These are phyloP conservation scores for Coreoperca whiteheadi DNA, from an alignment of 2,113 vertebrate species.

Conservation along the genomic window DNA sequence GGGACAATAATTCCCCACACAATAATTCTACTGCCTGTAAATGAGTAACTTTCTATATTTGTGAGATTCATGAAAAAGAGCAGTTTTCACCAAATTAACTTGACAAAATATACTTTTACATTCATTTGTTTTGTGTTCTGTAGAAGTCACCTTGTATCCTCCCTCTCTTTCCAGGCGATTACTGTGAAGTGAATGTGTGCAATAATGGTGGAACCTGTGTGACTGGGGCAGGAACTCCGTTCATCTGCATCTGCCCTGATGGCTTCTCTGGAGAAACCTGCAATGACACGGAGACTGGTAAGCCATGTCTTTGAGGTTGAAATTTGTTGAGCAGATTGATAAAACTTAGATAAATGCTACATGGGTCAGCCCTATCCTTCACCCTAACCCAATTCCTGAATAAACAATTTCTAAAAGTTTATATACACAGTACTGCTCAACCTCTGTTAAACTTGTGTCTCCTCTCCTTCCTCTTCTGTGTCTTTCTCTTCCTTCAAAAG, in stretches of 20 bases:
- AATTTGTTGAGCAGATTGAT: not conserved
- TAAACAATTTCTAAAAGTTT: too few relatives aligned
- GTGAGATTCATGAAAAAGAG: not conserved
- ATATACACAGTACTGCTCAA: not conserved
- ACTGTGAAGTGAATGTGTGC: slow-evolving; percentile 89
- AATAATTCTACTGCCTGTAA: not conserved
- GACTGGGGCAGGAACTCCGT: slow-evolving; percentile 78
- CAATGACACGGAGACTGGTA: slow-evolving; percentile 92
- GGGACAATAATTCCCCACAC: not conserved
- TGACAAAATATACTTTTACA: too few relatives aligned
- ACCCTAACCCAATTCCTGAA: too few relatives aligned
- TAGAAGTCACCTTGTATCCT: not conserved
- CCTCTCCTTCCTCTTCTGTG: not conserved
- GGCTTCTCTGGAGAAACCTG: slow-evolving; percentile 91
- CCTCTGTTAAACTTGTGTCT: not conserved
- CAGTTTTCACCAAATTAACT: not conserved
- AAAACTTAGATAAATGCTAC: not conserved
- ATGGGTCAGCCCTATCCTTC: not conserved
- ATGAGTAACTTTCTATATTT: not conserved
- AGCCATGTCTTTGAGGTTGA: not conserved
- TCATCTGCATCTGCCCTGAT: slow-evolving; percentile 92
- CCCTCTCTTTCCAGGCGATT: slow-evolving; percentile 84
- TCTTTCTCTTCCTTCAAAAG: slow-evolving; percentile 68
- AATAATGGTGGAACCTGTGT: slow-evolving; percentile 93
- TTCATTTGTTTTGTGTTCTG: not conserved